Conservation (phyloP, 2,888 invertebrate genomes). For the Alentia gelatinosa region DNA sequence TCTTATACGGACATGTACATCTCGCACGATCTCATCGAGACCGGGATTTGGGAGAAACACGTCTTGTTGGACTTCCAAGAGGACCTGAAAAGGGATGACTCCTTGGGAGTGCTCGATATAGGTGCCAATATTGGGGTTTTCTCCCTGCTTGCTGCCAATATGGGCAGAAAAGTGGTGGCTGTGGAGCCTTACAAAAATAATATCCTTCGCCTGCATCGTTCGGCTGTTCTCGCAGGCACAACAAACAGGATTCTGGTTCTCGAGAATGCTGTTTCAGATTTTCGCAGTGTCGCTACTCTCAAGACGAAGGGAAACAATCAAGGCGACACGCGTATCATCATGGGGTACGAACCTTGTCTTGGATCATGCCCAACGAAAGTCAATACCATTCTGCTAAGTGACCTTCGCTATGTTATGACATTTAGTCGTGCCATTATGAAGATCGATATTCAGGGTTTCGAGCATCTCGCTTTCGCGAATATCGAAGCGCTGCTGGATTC, state of each 20-base stretch:
- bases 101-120: conserved; percentile 63
- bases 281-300: conserved; percentile 57
- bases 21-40: conserved; percentile 63
- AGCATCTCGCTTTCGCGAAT: conserved; percentile 63
- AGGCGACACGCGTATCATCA: conserved; percentile 63
- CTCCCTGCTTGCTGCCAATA: conserved; percentile 62
- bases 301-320: conserved; percentile 64
- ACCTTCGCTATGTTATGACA: conserved; percentile 59
- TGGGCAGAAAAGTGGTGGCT: conserved; percentile 63
- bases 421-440: conserved; percentile 50
- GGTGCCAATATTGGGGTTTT: conserved; percentile 69
- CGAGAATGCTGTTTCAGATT: conserved; percentile 62
- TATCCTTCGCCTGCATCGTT: conserved; percentile 59
- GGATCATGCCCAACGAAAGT: conserved; percentile 64
- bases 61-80: conserved; percentile 61
- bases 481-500: conserved; percentile 58
- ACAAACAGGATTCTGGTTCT: conserved; percentile 51
- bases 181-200: conserved; percentile 63
- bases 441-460: conserved; percentile 59
- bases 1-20: conserved; percentile 63
- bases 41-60: conserved; percentile 63
- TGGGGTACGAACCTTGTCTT: conserved; percentile 57
- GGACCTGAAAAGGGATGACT: conserved; percentile 56
- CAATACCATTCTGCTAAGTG: conserved; percentile 64
- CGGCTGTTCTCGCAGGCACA: background rate